A percentile compares a stretch with the other conserved stretches of the same genome.
Evolutionary conservation across 2,113 vertebrate species (phyloP).

Genomic region (Ceyx melanurus): DNA sequence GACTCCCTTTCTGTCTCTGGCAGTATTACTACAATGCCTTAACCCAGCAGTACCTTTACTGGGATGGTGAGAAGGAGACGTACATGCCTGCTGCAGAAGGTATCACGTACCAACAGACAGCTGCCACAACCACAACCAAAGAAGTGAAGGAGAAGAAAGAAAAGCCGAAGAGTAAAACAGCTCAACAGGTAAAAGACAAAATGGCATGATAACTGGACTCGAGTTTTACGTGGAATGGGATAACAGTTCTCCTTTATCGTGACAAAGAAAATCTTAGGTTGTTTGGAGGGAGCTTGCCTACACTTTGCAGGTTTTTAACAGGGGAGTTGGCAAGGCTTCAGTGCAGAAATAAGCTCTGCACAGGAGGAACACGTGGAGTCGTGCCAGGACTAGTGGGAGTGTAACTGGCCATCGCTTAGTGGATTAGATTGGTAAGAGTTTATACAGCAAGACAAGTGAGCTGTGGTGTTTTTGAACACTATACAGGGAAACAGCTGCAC

Average conservation of each 20-base stretch:
- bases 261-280: neutral
- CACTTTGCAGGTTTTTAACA: neutral
- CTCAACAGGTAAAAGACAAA: constrained; percentile 87
- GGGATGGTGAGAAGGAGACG: constrained; percentile 94
- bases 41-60: constrained; percentile 98
- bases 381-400: constrained; percentile 47
- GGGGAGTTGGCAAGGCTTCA: constrained; percentile 14
- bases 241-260: neutral
- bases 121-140: constrained; percentile 69
- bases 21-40: constrained; percentile 98
- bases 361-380: constrained; percentile 11
- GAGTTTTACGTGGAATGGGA: neutral
- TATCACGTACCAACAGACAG: constrained; percentile 70
- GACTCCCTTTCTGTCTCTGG: neutral
- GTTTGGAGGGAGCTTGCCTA: neutral
- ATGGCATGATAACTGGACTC: neutral
- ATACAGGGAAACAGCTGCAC: constrained; percentile 20
- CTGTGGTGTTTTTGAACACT: neutral
- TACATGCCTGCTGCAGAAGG: constrained; percentile 87
- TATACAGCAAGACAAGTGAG: neutral
- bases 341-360: constrained; percentile 42
- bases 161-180: constrained; percentile 98
- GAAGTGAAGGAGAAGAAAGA: constrained; percentile 95
- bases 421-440: constrained; percentile 40
- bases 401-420: neutral